Conservation (phyloP, 2,797 vertebrate species). For the Balearica regulorum region DNA sequence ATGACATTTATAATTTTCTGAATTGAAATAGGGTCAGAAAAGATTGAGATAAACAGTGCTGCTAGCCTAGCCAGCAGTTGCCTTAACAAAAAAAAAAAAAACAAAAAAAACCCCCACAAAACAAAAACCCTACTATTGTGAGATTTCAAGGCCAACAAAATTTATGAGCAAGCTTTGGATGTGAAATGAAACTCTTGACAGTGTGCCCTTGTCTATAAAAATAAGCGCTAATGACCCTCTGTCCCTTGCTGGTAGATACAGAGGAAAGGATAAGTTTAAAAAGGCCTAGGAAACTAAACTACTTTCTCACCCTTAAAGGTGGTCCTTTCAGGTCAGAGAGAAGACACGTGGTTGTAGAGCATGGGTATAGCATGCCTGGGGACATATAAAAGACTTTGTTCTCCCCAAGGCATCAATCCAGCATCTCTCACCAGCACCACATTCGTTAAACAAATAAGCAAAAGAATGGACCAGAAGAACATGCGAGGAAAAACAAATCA, state of each 20-base stretch:
- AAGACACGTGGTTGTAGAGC: not conserved
- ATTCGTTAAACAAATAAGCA: constrained; percentile 49
- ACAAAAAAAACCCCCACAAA: not conserved
- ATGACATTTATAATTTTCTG: not conserved
- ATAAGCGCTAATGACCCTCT: constrained; percentile 18
- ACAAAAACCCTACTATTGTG: not conserved
- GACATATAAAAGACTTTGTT: constrained; percentile 5
- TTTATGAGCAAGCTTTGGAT: not conserved
- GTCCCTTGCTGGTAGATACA: not conserved
- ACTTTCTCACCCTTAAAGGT: constrained; percentile 50
- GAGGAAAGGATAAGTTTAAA: constrained; percentile 17
- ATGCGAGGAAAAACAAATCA: not conserved
- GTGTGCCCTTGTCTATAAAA: constrained; percentile 44
- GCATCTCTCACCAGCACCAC: not conserved
- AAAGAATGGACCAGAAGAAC: not conserved
- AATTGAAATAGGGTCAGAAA: not conserved
- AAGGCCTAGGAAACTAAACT: not conserved
- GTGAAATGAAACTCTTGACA: constrained; percentile 6
- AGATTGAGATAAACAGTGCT: not conserved
- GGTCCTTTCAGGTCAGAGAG: constrained; percentile 51
- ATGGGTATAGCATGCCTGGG: not conserved
- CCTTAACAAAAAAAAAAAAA: not conserved
- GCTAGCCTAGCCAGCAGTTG: not conserved
- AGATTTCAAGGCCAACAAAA: constrained; percentile 19
- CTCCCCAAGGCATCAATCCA: constrained; percentile 39